A percentile compares a stretch with the other conserved stretches of the same genome.
Evolutionary conservation across 2,797 vertebrate species (phyloP).

Genomic region (Tragopan temminckii): DNA sequence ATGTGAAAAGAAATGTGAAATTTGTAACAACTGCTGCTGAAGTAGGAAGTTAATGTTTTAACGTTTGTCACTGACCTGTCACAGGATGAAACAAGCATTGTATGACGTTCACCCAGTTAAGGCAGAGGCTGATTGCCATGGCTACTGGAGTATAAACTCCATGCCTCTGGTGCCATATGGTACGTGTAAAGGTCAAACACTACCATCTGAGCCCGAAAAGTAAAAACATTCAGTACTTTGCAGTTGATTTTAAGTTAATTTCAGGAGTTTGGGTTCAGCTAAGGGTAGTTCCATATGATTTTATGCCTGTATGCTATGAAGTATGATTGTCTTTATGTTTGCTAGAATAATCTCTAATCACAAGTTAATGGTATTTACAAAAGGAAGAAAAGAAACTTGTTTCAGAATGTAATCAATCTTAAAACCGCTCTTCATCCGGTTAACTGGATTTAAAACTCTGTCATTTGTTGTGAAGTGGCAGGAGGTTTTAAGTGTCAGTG

Average conservation of each 20-base stretch:
- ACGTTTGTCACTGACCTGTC: neutral
- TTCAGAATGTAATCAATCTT: slow-evolving; percentile 10
- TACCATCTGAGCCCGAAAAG: neutral
- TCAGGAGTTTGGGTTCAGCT: neutral
- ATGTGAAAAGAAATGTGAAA: neutral
- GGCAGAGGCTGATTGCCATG: neutral
- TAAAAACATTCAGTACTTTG: neutral
- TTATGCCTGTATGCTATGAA: neutral
- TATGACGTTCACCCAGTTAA: neutral
- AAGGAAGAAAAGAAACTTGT: neutral
- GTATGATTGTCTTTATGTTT: neutral
- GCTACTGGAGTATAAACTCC: neutral
- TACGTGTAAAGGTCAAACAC: neutral
- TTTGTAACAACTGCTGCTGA: neutral
- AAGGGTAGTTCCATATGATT: neutral
- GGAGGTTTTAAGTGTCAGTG: slow-evolving; percentile 3
- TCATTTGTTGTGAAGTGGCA: slow-evolving; percentile 6
- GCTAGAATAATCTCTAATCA: neutral
- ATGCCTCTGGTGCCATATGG: neutral
- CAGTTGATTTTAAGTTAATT: neutral
- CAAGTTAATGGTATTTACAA: neutral
- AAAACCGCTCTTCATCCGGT: slow-evolving; percentile 4
- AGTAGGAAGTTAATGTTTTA: neutral
- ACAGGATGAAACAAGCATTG: neutral
- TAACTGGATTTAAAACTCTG: slow-evolving; percentile 17